Base-by-base conservation (phyloP, 2,797 vertebrate genomes). In the Nannoperca australis region DNA sequence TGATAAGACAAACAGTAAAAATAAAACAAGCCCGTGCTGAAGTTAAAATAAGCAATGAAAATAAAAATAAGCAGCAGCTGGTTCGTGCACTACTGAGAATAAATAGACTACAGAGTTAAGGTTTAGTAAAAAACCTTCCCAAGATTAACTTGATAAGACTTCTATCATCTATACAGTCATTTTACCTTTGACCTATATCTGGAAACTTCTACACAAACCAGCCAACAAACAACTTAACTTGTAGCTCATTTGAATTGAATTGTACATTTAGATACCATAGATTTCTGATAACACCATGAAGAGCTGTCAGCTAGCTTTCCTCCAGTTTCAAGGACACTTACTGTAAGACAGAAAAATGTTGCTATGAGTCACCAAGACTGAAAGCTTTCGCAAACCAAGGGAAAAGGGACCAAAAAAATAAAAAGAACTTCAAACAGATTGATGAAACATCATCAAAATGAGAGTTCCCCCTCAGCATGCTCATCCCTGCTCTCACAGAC, bases 371-470 rank as follows among this genome's bases (percentile, higher is more conserved):
- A 84, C 63, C 22, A 38, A 58, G 53, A 72, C 63, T 67, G 59
- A 83, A 78, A 77, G 79, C 80, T 85, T 83, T 82, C 84, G 82
- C 73, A 84, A 86, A 85, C 76, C 79, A 80, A 83, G 34, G 64
- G 73, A 66, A 81, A 82, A 65, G 36, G 22, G 62, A 55, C 22
- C 0, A 24, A 49, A 67, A 68, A 70, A 53, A n/a, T n/a, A 47
- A 42, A 59, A 56, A 45, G 47, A 72, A 79, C 90, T 88, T 92
- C 86, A 91, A 91, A 92, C 79, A 75, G 81, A 88, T 89, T 89
- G 84, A 92, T 87, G 76, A 88, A 91, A 90, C 83, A 91, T 87
- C 86, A 87, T 91, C 75, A 89, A 86, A 89, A 90, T 81, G 82
- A 85, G 72, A 81, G 72, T 82, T 75, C 73, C 76, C 83, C 86